Base-by-base conservation (phyloP, 1,140 invertebrate species). In the Achroia grisella region DNA sequence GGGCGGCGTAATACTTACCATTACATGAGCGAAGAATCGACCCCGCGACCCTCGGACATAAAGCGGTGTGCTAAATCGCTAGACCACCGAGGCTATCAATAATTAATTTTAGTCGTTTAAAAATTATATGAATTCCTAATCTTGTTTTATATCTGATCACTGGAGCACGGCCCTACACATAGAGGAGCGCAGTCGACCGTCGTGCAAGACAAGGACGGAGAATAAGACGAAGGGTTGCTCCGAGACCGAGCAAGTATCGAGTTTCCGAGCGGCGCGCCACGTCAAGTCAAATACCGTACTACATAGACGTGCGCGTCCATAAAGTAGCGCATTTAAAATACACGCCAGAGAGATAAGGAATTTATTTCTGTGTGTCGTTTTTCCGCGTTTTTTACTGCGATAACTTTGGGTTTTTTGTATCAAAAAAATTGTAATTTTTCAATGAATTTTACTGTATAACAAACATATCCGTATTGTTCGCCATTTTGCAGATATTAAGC, bases 141-240 rank as follows among this genome's bases (percentile, higher is more conserved):
- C 2, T 23, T 23, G 6, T 23, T 3, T 23, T 23, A 23, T 3
- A 2, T 3, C 6, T 23, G 6, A 6, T 23, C 17, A 17, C 34
- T 65, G 59, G 43, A 50, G 29, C 30, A 52, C 49, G 28, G 47
- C 27, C 65, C 48, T 78, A 59, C 56, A 46, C 39, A 47, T 69
- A 78, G 78, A 84, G 76, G 60, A 81, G 80, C 52, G 63, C 68
- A 76, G 74, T 63, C 76, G 68, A 74, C 62, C 70, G 71, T 77
- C 79, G 83, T 64, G 83, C 63, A 84, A 83, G 85, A 87, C 75
- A 79, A 77, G 77, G 85, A 87, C 65, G 65, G 81, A 76, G 75
- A 80, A 85, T 79, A 87, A 87, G 85, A 87, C 83, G 85, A 87
- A 87, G 85, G 85, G 85, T 86, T 86, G 82, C 81, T 84, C 73